Percentiles rank a stretch among this genome's conserved stretches.
Conservation (phyloP, 1,140 invertebrate genomes). For the Belonocnema kinseyi region DNA sequence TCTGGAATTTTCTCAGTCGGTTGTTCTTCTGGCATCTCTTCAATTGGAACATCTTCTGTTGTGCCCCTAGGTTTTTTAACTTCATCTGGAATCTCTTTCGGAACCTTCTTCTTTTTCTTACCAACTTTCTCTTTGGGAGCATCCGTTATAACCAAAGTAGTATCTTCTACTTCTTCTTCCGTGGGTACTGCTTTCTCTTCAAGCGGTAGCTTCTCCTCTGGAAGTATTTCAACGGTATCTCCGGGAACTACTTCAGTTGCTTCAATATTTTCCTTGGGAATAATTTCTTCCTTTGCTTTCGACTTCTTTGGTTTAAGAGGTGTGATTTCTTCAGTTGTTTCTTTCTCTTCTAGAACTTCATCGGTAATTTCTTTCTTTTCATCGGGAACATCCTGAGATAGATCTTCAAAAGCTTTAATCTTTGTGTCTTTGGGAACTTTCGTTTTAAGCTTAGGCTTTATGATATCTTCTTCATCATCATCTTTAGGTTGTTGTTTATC, state of each 20-base stretch:
- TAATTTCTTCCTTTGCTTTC: not conserved
- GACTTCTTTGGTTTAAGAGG: slow-evolving; percentile 37
- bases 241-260: not conserved
- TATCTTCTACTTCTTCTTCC: not conserved
- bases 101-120: not conserved
- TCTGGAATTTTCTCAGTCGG: slow-evolving; percentile 62
- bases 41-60: not conserved
- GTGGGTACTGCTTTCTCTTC: not conserved
- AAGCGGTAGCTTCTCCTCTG: not conserved
- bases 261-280: not conserved
- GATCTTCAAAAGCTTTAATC: slow-evolving; percentile 44
- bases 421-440: slow-evolving; percentile 30
- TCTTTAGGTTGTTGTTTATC: slow-evolving; percentile 10
- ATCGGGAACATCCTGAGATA: slow-evolving; percentile 23
- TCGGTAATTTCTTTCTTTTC: slow-evolving; percentile 2
- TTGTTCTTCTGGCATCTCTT: slow-evolving; percentile 47
- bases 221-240: not conserved
- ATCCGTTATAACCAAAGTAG: slow-evolving; percentile 11
- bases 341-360: slow-evolving; percentile 1
- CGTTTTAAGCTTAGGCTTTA: slow-evolving; percentile 15
- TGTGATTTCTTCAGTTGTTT: slow-evolving; percentile 35
- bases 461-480: slow-evolving; percentile 43
- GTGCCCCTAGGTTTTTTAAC: not conserved
- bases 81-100: not conserved
- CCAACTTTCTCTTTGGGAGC: slow-evolving; percentile 12